Base-by-base conservation (phyloP, 2,888 invertebrate species). In the Nycteola revayana region DNA sequence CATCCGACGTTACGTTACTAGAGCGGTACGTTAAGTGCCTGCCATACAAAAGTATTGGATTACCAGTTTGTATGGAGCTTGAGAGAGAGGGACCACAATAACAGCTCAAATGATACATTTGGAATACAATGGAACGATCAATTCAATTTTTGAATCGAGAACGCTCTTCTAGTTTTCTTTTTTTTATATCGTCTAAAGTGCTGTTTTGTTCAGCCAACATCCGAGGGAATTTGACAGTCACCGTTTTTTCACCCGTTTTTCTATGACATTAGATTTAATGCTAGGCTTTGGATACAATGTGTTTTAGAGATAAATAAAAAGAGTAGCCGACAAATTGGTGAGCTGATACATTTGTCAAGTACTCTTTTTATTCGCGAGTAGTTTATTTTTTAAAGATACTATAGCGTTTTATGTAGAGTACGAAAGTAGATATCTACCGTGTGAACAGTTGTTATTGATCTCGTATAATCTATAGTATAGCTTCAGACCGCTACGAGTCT, bases 71-170 rank as follows among this genome's bases (percentile, higher is more conserved):
- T 75, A 82, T 83, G 75, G 76, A 80, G 76, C 75, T 72, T 71
- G 79, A 85, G 83, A 85, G 83, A 81, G 81, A 77, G 76, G 71
- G 75, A 70, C 76, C 75, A 86, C 87, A 88, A 88, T 88, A 88
- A 87, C 87, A 83, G 86, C 78, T 87, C 88, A 87, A 88, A 88
- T 88, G 88, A 88, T 88, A 88, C 88, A 87, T 88, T 88, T 84
- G 75, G 86, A 87, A 88, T 86, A 88, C 88, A 88, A 88, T 88
- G 86, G 88, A 76, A 75, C 87, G 88, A 88, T 88, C 88, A 87
- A 88, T 88, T 87, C 87, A 86, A 88, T 87, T 87, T 87, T 86
- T 86, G 88, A 88, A 87, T 87, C 85, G 87, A 87, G 86, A 85
- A 85, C 85, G 86, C 83, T 88, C 85, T 81, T 79, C 84, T 85